Conservation (phyloP, 2,888 invertebrate species). For the Zhengitettix transpicula region DNA sequence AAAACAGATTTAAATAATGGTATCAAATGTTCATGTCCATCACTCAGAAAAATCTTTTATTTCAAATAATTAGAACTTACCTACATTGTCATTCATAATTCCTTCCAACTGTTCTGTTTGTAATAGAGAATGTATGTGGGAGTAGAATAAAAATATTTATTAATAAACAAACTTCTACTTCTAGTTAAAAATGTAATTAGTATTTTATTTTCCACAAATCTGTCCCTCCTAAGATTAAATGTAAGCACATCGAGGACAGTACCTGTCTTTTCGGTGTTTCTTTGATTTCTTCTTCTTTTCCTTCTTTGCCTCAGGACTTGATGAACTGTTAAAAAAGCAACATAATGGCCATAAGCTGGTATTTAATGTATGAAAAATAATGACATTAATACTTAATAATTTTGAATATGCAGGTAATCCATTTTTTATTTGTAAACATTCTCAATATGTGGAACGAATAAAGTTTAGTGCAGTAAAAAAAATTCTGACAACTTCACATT, state of each 20-base stretch:
- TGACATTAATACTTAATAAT: no score
- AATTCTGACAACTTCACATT: no score
- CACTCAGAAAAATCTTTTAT: not conserved
- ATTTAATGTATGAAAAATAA: no score
- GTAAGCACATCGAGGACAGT: constrained; percentile 13
- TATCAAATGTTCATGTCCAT: no score
- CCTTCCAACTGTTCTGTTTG: constrained; percentile 24
- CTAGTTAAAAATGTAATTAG: not conserved
- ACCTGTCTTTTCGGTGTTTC: constrained; percentile 48
- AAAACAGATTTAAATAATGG: no score
- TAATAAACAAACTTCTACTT: not conserved
- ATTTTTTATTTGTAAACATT: no score
- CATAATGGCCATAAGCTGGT: no score
- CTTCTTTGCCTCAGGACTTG: constrained; percentile 26
- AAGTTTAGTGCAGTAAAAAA: no score
- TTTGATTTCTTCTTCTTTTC: constrained; percentile 55
- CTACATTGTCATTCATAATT: constrained; percentile 13
- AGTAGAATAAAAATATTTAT: constrained; percentile 6
- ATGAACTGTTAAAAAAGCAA: constrained; percentile 13
- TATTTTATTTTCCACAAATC: not conserved
- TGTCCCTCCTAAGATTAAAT: not conserved
- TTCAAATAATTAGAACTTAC: constrained; percentile 21
- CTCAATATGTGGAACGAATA: no score
- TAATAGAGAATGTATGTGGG: constrained; percentile 25
- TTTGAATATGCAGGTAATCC: no score